These are phyloP conservation scores for Drosophila pseudotalamancana DNA, from an alignment of 2,888 invertebrate genomes.

Conservation along the genomic window DNA sequence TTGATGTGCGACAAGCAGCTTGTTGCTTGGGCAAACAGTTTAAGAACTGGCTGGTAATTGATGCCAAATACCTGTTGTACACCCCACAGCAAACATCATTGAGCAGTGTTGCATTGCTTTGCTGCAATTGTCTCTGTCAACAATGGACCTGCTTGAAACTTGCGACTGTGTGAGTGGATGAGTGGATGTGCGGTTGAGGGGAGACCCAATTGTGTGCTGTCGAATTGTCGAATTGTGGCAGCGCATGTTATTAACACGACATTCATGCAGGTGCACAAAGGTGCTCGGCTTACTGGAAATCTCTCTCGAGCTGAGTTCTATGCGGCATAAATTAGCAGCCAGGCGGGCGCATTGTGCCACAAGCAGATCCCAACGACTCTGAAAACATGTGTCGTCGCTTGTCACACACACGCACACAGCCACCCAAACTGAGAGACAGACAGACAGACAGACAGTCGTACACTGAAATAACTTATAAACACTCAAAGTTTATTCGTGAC, in stretches of 20 bases:
- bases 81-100: constrained; percentile 36
- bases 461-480: constrained; percentile 67
- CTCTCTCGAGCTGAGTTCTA: constrained; percentile 17
- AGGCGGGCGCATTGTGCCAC: constrained; percentile 50
- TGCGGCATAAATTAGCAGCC: constrained; percentile 66
- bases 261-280: constrained; percentile 63
- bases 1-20: neutral
- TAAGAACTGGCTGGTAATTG: constrained; percentile 40
- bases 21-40: neutral
- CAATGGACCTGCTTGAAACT: constrained; percentile 42
- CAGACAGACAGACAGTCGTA: constrained; percentile 24
- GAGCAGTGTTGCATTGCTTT: constrained; percentile 9
- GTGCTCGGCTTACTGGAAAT: constrained; percentile 34
- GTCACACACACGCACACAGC: constrained; percentile 39
- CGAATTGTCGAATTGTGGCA: constrained; percentile 28
- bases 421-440: neutral
- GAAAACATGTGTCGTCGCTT: constrained; percentile 59
- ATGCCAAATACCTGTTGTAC: constrained; percentile 38
- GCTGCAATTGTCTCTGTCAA: constrained; percentile 53
- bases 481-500: constrained; percentile 57
- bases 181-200: neutral
- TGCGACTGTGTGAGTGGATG: neutral
- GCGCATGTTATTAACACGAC: constrained; percentile 61
- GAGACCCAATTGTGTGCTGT: constrained; percentile 15
- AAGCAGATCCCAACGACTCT: constrained; percentile 50